Base-by-base conservation (phyloP, 1,140 invertebrate genomes). In the Pseudoatta argentina region DNA sequence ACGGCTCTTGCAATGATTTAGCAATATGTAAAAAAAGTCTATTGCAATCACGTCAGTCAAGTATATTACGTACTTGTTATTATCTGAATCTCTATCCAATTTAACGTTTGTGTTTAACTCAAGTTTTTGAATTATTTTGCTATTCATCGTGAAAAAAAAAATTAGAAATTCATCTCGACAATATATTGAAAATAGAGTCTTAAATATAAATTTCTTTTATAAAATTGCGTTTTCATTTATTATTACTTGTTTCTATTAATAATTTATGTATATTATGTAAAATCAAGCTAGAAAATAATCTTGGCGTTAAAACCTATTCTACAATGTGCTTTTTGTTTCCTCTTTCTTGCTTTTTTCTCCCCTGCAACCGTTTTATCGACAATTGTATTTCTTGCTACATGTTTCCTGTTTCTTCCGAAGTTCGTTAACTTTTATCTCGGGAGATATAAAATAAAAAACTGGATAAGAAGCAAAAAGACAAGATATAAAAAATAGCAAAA, bases 1-100 rank as follows among this genome's bases (percentile, higher is more conserved):
- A 4, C 59, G 27, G 21, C 24, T 59, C 34, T 66, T 30, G 73
- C 44, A 44, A 86, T 86, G 82, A 63, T 73, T 86, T 88, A 77
- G 44, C 51, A 67, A 51, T 39, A 7, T 63, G 34, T 76, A 85
- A 66, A 86, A 51, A 87, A 86, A 75, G 27, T 79, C 24, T 48
- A 5, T 14, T 21, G n/a, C 30, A 57, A 63, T 59, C 69, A 55
- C 51, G 79, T 77, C 57, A 67, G 24, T 85, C 72, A 67, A 67
- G 24, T n/a, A 16, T 57, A 61, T 57, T 81, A 30, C 12, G 24
- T 64, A 57, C 34, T 21, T 24, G 21, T 67, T 24, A 67, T 27
- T 18, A 24, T 18, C 0, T 51, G 21, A 18, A 71, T 55, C 67
- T 21, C 16, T 64, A 16, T 55, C 14, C 14, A 57, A 69, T 10